phyloP scores from a whole-genome alignment of 1,140 invertebrate genomes.

The Dendroctonus valens region DNA sequence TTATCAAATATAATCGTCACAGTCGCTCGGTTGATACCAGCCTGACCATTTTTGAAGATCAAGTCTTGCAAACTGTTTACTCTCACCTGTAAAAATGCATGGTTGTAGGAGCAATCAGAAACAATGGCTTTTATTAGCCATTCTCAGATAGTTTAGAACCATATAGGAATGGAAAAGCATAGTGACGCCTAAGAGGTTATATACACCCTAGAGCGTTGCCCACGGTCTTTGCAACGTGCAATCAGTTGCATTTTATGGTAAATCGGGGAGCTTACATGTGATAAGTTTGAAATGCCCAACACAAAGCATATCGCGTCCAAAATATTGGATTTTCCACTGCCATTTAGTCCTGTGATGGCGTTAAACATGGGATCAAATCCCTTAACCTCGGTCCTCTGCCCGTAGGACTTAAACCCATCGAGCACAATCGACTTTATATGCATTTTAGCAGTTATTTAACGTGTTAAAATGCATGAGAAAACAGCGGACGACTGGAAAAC shows the following conservation, averaged over 20 bases:
- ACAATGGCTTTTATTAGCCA: no score
- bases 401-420: constrained; percentile 99
- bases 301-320: constrained; percentile 98
- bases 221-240: neutral
- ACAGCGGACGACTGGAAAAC: no score
- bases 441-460: constrained; percentile 60
- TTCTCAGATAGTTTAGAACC: neutral
- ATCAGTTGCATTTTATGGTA: neutral
- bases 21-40: constrained; percentile 92
- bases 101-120: neutral
- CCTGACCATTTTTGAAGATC: constrained; percentile 97
- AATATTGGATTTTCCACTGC: constrained; percentile 99
- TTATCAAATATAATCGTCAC: constrained; percentile 98
- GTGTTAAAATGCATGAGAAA: no score
- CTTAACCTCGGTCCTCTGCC: constrained; percentile 86
- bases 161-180: neutral
- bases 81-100: constrained; percentile 67
- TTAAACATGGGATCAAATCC: constrained; percentile 96
- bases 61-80: constrained; percentile 89
- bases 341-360: constrained; percentile 98
- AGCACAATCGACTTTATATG: constrained; percentile 91
- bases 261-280: constrained; percentile 65
- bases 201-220: no score
- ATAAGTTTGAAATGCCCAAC: constrained; percentile 91
- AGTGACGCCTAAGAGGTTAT: no score